Evolutionary conservation across 2,888 invertebrate species (phyloP).

Genomic region (Chrysina gloriosa): DNA sequence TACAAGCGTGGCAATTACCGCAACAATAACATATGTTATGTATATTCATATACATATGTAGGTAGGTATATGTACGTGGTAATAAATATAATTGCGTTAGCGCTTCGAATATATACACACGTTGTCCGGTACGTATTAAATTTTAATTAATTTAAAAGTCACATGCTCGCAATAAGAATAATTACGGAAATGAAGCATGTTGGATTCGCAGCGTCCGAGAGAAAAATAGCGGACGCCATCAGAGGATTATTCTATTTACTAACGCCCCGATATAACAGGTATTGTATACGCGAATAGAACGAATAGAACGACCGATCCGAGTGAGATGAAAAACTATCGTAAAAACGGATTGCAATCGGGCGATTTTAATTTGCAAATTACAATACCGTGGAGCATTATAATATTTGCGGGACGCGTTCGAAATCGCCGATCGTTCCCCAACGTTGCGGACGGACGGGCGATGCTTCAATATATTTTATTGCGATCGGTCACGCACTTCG

Average conservation of each 20-base stretch:
- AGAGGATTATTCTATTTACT: background rate
- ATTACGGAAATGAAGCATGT: conserved; percentile 19
- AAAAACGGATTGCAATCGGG: conserved; percentile 28
- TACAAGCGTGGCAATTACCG: no score
- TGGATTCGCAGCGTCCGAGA: background rate
- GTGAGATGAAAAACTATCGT: conserved; percentile 17
- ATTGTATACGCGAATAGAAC: background rate
- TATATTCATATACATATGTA: no score
- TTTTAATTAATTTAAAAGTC: conserved; percentile 23
- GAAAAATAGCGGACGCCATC: conserved; percentile 10
- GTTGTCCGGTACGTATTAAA: no score
- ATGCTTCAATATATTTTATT: conserved; percentile 16
- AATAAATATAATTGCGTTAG: no score
- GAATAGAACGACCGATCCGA: background rate
- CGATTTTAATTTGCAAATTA: conserved; percentile 37
- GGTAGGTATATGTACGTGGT: no score
- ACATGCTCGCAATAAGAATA: conserved; percentile 7
- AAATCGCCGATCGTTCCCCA: conserved; percentile 3
- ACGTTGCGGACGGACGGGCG: background rate
- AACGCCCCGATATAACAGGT: background rate
- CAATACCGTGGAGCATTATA: conserved; percentile 37
- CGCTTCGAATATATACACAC: no score
- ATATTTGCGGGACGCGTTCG: conserved; percentile 24
- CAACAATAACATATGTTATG: no score
- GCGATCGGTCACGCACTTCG: conserved; percentile 23